Evolutionary conservation across 1,140 invertebrate genomes (phyloP).

Genomic region (Condylostylus longicornis): DNA sequence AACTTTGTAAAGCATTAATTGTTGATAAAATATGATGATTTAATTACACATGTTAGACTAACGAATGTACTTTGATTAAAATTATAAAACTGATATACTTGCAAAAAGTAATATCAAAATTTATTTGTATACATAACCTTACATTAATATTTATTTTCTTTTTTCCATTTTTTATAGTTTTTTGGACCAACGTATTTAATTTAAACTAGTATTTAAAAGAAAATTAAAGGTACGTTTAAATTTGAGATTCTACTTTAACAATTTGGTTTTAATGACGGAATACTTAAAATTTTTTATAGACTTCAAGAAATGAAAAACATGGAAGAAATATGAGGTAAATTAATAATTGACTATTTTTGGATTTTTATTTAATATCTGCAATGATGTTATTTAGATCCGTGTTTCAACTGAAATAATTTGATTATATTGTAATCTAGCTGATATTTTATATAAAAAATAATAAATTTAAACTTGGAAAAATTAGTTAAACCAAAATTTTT

Average conservation of each 20-base stretch:
- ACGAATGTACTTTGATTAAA: conserved; percentile 2
- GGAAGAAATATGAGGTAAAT: not conserved
- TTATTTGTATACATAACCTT: conserved; percentile 3
- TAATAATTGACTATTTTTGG: not conserved
- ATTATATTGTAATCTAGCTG: too few species aligned
- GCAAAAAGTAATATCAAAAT: not conserved
- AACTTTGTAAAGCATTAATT: not conserved
- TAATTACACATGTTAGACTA: conserved; percentile 4
- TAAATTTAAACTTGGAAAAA: conserved; percentile 6
- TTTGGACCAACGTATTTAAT: conserved; percentile 1
- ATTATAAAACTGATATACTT: not conserved
- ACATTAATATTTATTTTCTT: not conserved
- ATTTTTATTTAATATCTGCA: too few species aligned
- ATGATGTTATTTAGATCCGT: too few species aligned
- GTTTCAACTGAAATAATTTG: too few species aligned
- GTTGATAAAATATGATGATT: not conserved
- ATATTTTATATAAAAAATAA: not conserved
- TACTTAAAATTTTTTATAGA: not conserved
- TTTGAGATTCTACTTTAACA: conserved; percentile 5
- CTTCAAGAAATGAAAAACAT: not conserved
- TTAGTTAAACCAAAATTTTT: too few species aligned
- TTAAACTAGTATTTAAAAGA: conserved; percentile 6
- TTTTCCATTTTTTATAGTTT: not conserved
- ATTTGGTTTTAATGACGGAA: too few species aligned
- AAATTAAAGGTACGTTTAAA: conserved; percentile 5